Conservation (phyloP, 2,888 invertebrate species). For the Germaria angustata region DNA sequence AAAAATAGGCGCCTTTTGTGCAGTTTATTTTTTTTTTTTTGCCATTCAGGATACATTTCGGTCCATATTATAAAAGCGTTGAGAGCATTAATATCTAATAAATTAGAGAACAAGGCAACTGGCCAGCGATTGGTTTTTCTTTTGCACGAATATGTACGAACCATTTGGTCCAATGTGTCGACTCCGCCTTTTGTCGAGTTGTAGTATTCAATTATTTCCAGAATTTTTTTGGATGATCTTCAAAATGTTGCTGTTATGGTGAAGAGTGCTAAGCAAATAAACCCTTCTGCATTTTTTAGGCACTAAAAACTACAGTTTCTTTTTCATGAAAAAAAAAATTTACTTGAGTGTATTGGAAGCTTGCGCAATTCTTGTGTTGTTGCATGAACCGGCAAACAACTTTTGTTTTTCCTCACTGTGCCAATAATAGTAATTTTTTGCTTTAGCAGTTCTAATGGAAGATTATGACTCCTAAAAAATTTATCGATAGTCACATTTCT, state of each 20-base stretch:
- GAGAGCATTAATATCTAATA: not conserved
- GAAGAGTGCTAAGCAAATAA: constrained; percentile 12
- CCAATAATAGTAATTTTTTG: not conserved
- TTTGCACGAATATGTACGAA: too few relatives aligned
- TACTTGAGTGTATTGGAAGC: constrained; percentile 2
- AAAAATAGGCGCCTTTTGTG: not conserved
- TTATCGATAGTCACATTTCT: constrained; percentile 16
- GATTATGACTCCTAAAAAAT: not conserved
- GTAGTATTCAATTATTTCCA: constrained; percentile 11
- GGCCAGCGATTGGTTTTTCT: not conserved
- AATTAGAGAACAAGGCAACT: not conserved
- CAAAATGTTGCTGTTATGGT: not conserved
- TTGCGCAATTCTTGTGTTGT: too few relatives aligned
- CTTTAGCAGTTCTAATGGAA: constrained; percentile 19
- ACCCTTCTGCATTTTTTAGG: constrained; percentile 11
- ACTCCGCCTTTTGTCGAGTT: too few relatives aligned
- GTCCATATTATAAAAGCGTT: not conserved
- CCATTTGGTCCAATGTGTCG: not conserved
- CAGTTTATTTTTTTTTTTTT: not conserved
- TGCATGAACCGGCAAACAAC: too few relatives aligned
- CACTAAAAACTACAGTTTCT: not conserved
- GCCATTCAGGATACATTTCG: not conserved
- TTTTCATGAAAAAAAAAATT: not conserved
- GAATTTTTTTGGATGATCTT: too few relatives aligned
- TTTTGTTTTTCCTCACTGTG: not conserved